These are phyloP conservation scores for Ypsolopha sequella DNA, from an alignment of 2,888 invertebrate species.

Conservation along the genomic window DNA sequence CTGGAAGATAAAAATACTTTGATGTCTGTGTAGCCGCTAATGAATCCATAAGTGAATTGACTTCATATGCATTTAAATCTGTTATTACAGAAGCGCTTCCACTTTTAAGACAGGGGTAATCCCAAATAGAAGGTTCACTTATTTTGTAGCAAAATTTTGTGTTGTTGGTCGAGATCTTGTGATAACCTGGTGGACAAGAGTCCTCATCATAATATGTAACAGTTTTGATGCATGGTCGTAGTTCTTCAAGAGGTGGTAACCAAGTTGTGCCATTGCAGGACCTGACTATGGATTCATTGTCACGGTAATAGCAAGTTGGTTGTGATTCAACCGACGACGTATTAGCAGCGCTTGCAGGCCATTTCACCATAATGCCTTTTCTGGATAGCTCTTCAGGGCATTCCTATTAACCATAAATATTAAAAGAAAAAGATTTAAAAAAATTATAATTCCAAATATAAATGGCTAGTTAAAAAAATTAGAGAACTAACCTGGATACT, in stretches of 20 bases:
- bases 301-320: background rate
- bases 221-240: slow-evolving; percentile 32
- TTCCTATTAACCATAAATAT: background rate
- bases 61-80: slow-evolving; percentile 33
- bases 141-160: slow-evolving; percentile 47
- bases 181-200: slow-evolving; percentile 43
- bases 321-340: slow-evolving; percentile 12
- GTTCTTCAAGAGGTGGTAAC: slow-evolving; percentile 29
- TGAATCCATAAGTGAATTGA: slow-evolving; percentile 29
- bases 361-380: slow-evolving; percentile 3
- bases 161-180: slow-evolving; percentile 31
- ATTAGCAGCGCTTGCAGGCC: background rate
- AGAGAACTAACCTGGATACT: no score
- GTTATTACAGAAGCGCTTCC: slow-evolving; percentile 50
- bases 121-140: slow-evolving; percentile 30
- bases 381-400: background rate
- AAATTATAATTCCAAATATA: no score
- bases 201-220: slow-evolving; percentile 29
- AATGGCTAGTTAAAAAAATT: no score
- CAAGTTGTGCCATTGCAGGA: slow-evolving; percentile 34
- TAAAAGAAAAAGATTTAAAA: no score
- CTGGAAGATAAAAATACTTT: slow-evolving; percentile 62
- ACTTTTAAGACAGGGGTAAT: slow-evolving; percentile 45
- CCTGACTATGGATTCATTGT: background rate
- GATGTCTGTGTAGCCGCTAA: slow-evolving; percentile 28